These are phyloP conservation scores for Halcyon leucocephala DNA, from an alignment of 2,797 vertebrate genomes.

Conservation along the genomic window DNA sequence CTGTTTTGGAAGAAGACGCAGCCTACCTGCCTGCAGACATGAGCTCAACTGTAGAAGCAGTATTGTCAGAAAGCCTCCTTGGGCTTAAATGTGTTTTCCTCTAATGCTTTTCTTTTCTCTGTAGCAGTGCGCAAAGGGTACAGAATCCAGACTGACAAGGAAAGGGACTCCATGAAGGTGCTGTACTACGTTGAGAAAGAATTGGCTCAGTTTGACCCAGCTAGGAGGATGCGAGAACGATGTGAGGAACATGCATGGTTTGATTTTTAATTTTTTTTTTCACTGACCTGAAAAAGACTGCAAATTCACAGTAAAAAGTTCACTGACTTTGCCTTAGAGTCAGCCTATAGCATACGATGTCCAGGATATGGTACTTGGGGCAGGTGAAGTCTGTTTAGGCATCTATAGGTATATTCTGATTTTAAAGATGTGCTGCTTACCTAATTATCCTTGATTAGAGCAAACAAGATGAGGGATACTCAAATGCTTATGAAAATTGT, in stretches of 20 bases:
- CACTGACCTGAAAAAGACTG: not conserved
- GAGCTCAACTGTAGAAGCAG: not conserved
- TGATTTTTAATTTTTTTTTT: not conserved
- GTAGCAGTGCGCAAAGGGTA: constrained; percentile 89
- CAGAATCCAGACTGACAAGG: constrained; percentile 89
- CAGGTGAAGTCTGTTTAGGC: not conserved
- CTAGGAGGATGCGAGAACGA: constrained; percentile 87
- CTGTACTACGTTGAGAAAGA: constrained; percentile 94
- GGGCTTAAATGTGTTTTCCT: not conserved
- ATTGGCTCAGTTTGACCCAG: constrained; percentile 88
- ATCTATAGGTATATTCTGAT: not conserved
- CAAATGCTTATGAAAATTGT: not conserved
- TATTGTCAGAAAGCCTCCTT: not conserved
- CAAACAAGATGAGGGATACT: not conserved
- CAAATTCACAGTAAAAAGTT: not conserved
- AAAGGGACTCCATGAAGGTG: constrained; percentile 92
- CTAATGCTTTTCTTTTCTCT: constrained; percentile 12
- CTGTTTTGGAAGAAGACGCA: constrained; percentile 17
- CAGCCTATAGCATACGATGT: not conserved
- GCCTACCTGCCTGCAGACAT: constrained; percentile 30
- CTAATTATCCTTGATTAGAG: not conserved
- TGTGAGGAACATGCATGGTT: constrained; percentile 83
- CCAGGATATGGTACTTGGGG: not conserved
- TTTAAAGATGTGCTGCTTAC: not conserved
- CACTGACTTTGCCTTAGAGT: not conserved